Base-by-base conservation (phyloP, 2,888 invertebrate genomes). In the Frankliniella intonsa region DNA sequence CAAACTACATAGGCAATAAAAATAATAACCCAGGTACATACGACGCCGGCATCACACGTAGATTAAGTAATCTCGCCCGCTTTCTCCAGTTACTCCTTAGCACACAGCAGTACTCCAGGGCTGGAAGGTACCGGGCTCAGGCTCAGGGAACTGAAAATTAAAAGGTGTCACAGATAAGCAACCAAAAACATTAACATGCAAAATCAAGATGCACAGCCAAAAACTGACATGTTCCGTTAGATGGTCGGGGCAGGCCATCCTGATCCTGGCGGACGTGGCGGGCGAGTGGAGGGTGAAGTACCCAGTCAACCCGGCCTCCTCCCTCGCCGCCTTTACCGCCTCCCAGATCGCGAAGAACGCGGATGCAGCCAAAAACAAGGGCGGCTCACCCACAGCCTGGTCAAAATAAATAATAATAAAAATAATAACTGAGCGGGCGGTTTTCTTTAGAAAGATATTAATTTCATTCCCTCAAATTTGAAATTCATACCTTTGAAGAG, bases 361-460 rank as follows among this genome's bases (percentile, higher is more conserved):
- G 0, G 97, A 93, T n/a, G 93, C 91, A 0, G 97, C 96, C 84
- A 98, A 90, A 87, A 98, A 97, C 9, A 98, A 88, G 0, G 98
- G 98, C 0, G 98, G 98, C 87, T 99, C 98, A 0, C 98, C 98
- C 65, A 98, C 94, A 83, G 97, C 98, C 96, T 97, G 55, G 84
- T 65, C 82, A 80, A 82, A 79, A 25, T 80, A 11, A 3, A 5
- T 17, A 19, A 49, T 38, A 38, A 81, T 50, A 50, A n/a, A n/a
- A n/a, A n/a, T n/a, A n/a, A n/a, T n/a, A n/a, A n/a, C n/a, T n/a
- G n/a, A n/a, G n/a, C n/a, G n/a, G n/a, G n/a, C n/a, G n/a, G n/a
- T 80, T 80, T 25, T 80, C 19, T 3, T 27, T 19, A 3, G 3
- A 11, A 27, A 62, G 11, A 19, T 2, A 38, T 38, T 38, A 38